These are phyloP conservation scores for Setophaga petechia DNA, from an alignment of 2,113 vertebrate species.

Conservation along the genomic window DNA sequence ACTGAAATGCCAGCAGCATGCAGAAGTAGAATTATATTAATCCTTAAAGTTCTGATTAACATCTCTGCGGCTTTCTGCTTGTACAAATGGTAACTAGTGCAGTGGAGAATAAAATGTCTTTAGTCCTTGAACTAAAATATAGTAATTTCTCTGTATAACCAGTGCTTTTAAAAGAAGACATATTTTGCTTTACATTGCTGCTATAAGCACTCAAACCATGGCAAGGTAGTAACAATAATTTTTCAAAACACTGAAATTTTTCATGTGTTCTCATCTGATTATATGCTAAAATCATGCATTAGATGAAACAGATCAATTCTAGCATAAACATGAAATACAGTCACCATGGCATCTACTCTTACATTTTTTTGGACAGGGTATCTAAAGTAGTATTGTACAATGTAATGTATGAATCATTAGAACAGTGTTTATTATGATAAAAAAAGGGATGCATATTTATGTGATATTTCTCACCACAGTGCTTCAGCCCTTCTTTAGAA, in stretches of 20 bases:
- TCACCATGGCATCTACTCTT: not conserved
- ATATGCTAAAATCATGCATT: not conserved
- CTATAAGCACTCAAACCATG: not conserved
- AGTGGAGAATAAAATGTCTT: not conserved
- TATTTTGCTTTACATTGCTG: not conserved
- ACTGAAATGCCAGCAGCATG: not conserved
- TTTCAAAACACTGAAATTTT: not conserved
- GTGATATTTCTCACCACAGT: not conserved
- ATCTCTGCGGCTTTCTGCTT: not conserved
- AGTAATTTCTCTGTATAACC: not conserved
- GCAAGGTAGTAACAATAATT: not conserved
- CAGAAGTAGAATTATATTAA: not conserved
- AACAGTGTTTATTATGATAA: not conserved
- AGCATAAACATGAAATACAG: not conserved
- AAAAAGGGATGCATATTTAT: not conserved
- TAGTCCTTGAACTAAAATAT: not conserved
- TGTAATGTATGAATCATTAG: not conserved
- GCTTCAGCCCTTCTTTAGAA: not conserved
- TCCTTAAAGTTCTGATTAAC: not conserved
- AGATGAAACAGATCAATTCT: not conserved
- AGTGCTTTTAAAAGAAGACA: not conserved
- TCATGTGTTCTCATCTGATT: not conserved
- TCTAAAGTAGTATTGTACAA: not conserved
- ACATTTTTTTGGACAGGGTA: not conserved
- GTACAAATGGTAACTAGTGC: not conserved